Conservation (phyloP, 37 sponge, comb jelly and placozoan species). For the Amphimedon queenslandica region DNA sequence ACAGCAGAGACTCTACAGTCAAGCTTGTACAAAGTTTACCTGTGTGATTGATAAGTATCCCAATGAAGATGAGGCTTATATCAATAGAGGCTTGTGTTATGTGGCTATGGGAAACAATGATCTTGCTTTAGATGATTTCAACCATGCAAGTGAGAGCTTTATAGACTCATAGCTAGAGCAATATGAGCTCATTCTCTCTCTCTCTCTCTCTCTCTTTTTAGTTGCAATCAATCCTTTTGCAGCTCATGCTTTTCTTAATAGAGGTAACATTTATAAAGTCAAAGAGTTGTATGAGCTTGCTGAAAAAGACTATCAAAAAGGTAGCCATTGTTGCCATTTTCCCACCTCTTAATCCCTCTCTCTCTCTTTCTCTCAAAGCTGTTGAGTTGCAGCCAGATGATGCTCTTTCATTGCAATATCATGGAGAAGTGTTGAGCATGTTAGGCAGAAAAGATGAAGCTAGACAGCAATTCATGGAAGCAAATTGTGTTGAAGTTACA, state of each 20-base stretch:
- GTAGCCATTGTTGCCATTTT: conserved; percentile 10
- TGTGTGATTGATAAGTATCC: conserved; percentile 38
- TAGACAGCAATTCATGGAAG: conserved; percentile 6
- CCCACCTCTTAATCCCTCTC: background rate
- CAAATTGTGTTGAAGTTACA: background rate
- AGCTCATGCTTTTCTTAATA: conserved; percentile 85
- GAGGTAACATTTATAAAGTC: conserved; percentile 72
- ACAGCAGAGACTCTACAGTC: conserved; percentile 37
- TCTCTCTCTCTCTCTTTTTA: too few species aligned
- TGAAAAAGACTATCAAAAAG: conserved; percentile 74
- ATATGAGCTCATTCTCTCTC: too few species aligned
- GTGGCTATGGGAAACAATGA: conserved; percentile 50
- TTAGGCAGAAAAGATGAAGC: conserved; percentile 7
- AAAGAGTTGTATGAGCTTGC: conserved; percentile 47
- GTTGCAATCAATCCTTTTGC: conserved; percentile 64
- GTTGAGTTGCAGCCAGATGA: conserved; percentile 38
- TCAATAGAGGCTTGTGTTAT: conserved; percentile 64
- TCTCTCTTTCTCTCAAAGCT: conserved; percentile 2
- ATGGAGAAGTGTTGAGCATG: conserved; percentile 4
- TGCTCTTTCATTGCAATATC: conserved; percentile 18
- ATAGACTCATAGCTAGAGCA: too few species aligned
- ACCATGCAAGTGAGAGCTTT: conserved; percentile 34
- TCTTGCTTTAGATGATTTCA: conserved; percentile 68
- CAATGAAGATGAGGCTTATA: conserved; percentile 38
- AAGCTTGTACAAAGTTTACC: conserved; percentile 51